Base-by-base conservation (phyloP, 1,140 invertebrate genomes). In the Pemphigus obesinymphae region DNA sequence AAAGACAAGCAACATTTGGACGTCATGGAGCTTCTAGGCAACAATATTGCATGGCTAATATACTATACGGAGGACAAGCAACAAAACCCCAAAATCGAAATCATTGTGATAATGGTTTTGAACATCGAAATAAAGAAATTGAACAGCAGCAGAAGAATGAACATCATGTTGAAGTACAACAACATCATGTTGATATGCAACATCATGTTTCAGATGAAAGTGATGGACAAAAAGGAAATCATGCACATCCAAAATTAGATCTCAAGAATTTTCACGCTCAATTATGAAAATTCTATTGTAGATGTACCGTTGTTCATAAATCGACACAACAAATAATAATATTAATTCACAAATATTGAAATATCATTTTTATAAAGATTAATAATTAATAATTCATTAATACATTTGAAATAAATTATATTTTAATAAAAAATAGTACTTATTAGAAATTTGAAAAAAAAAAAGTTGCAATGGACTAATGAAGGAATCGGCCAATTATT, bases 11-110 rank as follows among this genome's bases (percentile, higher is more conserved):
- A 29, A 80, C 76, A n/a, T 80, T 80, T 63, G 76, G 76, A 13
- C 50, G 76, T 29, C 76, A 80, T 45, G 76, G 76, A n/a, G 76
- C 76, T 7, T 11, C 76, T 40, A 58, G 37, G 7, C 76, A 80
- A 45, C 76, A 80, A 80, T 55, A 80, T 80, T 80, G 76, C 55
- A 80, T 80, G 76, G 76, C 76, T 20, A 43, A 80, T 43, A 80
- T 80, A 63, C 23, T 80, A n/a, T 63, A 80, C 31, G 76, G 76
- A 58, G 70, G 7, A 63, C 15, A 80, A 63, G 3, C 29, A 43
- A 4, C 8, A 31, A 40, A 73, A 45, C 11, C 5, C 2, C 34
- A 70, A 50, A 50, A 50, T 50, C 23, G 11, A 31, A 73, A 50
- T 26, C 6, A 1, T n/a, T 13, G 48, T 23, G 45, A 0, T 6